Percentiles rank a stretch among this genome's conserved stretches.
Evolutionary conservation across 2,113 vertebrate species (phyloP).

Genomic region (Gobius niger): DNA sequence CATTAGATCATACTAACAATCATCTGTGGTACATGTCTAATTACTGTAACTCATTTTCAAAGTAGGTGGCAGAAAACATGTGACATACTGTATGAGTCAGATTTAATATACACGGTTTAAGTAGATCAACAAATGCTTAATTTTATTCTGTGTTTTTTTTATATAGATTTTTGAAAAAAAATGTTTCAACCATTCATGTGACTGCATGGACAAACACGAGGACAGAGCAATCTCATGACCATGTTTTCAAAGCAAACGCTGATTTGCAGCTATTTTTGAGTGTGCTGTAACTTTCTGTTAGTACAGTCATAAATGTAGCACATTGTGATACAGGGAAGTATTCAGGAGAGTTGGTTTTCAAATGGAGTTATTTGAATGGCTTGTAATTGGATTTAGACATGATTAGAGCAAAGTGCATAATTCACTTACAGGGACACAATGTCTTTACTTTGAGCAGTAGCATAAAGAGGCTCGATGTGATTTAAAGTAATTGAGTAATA

Average conservation of each 20-base stretch:
- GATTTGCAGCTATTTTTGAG: constrained; percentile 41
- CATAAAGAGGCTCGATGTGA: constrained; percentile 26
- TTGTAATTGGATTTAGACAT: constrained; percentile 33
- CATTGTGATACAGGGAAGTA: constrained; percentile 6
- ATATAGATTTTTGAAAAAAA: constrained; percentile 2
- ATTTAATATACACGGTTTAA: too few species aligned
- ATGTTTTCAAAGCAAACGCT: constrained; percentile 36
- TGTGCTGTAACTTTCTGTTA: constrained; percentile 27
- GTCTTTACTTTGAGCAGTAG: constrained; percentile 14
- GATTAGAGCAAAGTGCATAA: constrained; percentile 26
- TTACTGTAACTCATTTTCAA: too few species aligned
- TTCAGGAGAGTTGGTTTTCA: constrained; percentile 45
- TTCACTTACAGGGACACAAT: constrained; percentile 35
- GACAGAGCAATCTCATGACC: constrained; percentile 55
- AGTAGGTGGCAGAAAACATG: too few species aligned
- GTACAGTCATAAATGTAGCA: constrained; percentile 28
- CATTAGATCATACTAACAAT: not conserved
- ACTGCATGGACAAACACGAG: constrained; percentile 20
- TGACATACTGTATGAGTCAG: too few species aligned
- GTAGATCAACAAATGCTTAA: too few species aligned
- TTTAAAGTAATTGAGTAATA: constrained; percentile 9
- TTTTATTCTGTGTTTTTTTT: not conserved
- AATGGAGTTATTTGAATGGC: constrained; percentile 8
- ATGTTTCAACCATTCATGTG: constrained; percentile 20
- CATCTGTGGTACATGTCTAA: too few species aligned